Evolutionary conservation across 2,797 vertebrate genomes (phyloP), one percentile per base, ranked within the genome.

Genomic region (Sciurus vulgaris): DNA sequence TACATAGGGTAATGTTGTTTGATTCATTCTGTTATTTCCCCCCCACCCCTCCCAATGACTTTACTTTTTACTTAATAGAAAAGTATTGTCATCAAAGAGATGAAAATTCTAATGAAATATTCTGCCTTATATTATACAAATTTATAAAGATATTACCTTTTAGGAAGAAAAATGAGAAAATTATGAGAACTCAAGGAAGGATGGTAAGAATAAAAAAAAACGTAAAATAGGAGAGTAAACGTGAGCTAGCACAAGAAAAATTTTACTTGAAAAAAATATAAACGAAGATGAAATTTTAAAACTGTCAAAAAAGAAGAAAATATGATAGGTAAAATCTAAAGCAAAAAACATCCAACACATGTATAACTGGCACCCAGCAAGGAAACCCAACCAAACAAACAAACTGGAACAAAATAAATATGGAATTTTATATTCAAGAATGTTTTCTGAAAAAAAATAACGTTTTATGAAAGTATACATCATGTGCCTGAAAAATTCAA

Each of bases 81-180:
- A 81, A 90, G 67, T 67, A 14, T 24, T 63, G 14, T 61, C 41
- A 86, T 38, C 9, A 76, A 91, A 82, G 73, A 30, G 41, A 79
- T 63, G 35, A 89, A 93, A 79, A 89, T 65, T 78, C 24, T 65
- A 65, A 79, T 56, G 56, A 91, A 91, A 47, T 87, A 91, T 70
- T 91, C 83, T 54, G 17, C 47, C 11, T 63, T 86, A 59, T 41
- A 59, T 73, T 86, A 59, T 41, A 59, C 67, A 77, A 41, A 41
- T 28, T 13, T 90, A 84, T 59, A 12, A 88, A 63, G 72, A 38
- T 38, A 65, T 35, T 83, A 84, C 65, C 38, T 94, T 94, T 88
- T 44, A 84, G 54, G 38, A 92, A 92, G n/a, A 35, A 79, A 88
- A 84, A 35, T 17, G 91, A 67, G 22, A 89, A 24, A 89, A 90